Base-by-base conservation (phyloP, 2,888 invertebrate genomes). In the Drosophila meridiana region DNA sequence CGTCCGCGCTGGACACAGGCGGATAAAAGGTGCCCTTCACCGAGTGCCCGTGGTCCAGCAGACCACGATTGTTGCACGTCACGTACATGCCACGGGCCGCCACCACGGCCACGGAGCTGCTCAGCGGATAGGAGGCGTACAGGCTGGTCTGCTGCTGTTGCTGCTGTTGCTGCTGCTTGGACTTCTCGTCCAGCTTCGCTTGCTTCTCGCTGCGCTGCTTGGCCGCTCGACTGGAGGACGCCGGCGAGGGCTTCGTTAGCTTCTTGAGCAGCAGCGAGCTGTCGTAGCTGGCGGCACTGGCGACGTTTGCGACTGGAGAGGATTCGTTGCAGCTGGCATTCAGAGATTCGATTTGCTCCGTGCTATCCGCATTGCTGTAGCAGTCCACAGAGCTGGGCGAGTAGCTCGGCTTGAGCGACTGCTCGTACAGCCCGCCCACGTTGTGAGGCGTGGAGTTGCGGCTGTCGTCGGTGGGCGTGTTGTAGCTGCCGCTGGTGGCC, bases 1-100 rank as follows among this genome's bases (percentile, higher is more conserved):
- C 97, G 90, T 97, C 97, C 4, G 96, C 96, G 34, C 96, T 96
- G 4, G 97, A 97, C 32, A 97, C 96, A 1, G 97, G 97, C 28
- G 97, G 97, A 92, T 97, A 97, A 93, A 97, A 97, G 7, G 97
- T 97, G 20, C 97, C 97, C n/a, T 97, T 97, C 14, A 97, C 97
- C 36, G 97, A 95, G 73, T 97, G 97, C 0, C 97, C 96, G 91
- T 97, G 96, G 89, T 97, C 97, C 34, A 97, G 95, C 73, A 96
- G 94, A 47, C 97, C 96, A 83, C 97, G 95, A 91, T 96, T 96
- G 61, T 97, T 96, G 92, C 97, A 97, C 76, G 96, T 96, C 55
- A 96, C 96, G 94, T 97, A 97, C 96, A 97, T 96, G 26, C 97
- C 97, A 85, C 97, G 97, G 11, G 97, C 97, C 3, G 97, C 96